Conservation (phyloP, 30 jellyfish, hydroid and myxozoan genomes). For the Aurelia coerulea region DNA sequence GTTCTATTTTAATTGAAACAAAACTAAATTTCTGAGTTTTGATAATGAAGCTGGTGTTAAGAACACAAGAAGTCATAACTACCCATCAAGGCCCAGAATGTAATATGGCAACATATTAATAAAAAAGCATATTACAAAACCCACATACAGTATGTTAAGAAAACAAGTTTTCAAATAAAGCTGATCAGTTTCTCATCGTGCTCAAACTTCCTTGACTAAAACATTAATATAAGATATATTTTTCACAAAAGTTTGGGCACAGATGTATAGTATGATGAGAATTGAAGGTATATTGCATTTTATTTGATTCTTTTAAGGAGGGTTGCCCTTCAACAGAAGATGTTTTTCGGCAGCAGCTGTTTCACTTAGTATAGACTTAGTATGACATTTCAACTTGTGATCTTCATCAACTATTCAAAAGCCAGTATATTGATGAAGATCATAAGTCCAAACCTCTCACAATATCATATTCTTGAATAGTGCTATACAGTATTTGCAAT, state of each 20-base stretch:
- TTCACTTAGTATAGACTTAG: too few species aligned
- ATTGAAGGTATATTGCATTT: not conserved
- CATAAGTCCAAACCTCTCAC: not conserved
- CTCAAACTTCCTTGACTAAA: not conserved
- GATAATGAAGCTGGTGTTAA: too few species aligned
- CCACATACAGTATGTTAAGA: not conserved
- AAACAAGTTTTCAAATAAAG: not conserved
- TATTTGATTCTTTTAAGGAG: too few species aligned
- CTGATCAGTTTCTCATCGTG: slow-evolving; percentile 17
- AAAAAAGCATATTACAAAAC: not conserved
- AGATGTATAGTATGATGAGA: not conserved
- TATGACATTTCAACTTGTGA: not conserved
- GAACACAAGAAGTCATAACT: too few species aligned
- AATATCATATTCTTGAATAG: not conserved
- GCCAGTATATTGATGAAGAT: not conserved
- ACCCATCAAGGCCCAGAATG: too few species aligned
- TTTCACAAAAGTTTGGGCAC: not conserved
- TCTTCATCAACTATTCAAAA: not conserved
- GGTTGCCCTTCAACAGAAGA: too few species aligned
- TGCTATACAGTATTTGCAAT: not conserved
- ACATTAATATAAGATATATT: too few species aligned
- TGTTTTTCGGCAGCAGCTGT: too few species aligned
- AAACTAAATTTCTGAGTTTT: too few species aligned
- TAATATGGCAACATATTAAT: too few species aligned
- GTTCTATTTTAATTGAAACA: too few species aligned